phyloP scores from a whole-genome alignment of 2,113 vertebrate genomes.

The Morone saxatilis region DNA sequence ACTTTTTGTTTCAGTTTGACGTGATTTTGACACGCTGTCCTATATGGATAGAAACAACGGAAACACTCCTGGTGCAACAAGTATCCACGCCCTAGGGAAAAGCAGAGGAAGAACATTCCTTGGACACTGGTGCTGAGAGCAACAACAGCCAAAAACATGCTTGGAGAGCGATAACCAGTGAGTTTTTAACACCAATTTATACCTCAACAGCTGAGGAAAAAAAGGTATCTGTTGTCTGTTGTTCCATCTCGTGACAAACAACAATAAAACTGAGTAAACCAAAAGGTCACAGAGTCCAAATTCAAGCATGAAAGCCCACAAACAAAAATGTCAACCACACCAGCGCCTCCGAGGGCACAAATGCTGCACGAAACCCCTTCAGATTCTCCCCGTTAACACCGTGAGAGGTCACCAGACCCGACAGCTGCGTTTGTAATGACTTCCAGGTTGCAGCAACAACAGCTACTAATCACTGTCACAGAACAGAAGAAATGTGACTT shows the following conservation, averaged over 20 bases:
- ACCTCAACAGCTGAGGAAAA: neutral
- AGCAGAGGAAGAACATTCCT: slow-evolving; percentile 74
- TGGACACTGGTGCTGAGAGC: slow-evolving; percentile 11
- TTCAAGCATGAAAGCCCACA: slow-evolving; percentile 12
- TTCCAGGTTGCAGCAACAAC: neutral
- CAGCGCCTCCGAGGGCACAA: slow-evolving; percentile 14
- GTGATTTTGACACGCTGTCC: neutral
- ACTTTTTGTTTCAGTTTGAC: too few relatives aligned
- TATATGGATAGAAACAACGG: neutral
- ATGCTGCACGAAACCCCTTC: slow-evolving; percentile 14
- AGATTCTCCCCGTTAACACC: neutral
- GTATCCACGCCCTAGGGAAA: slow-evolving; percentile 29
- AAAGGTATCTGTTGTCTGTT: neutral
- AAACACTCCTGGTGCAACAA: slow-evolving; percentile 37
- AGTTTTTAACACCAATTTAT: neutral
- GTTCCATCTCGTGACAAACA: slow-evolving; percentile 16
- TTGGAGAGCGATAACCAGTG: neutral
- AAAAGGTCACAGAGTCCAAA: slow-evolving; percentile 26
- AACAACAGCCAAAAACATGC: slow-evolving; percentile 26
- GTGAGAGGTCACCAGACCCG: slow-evolving; percentile 32
- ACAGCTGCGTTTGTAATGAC: slow-evolving; percentile 53
- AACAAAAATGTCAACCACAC: slow-evolving; percentile 21
- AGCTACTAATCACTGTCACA: slow-evolving; percentile 39
- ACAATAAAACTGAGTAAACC: neutral
- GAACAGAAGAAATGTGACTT: slow-evolving; percentile 13